Percentiles rank a stretch among this genome's conserved stretches.
phyloP scores from a whole-genome alignment of 2,797 vertebrate species.

The Hydrocynus forskahlii region DNA sequence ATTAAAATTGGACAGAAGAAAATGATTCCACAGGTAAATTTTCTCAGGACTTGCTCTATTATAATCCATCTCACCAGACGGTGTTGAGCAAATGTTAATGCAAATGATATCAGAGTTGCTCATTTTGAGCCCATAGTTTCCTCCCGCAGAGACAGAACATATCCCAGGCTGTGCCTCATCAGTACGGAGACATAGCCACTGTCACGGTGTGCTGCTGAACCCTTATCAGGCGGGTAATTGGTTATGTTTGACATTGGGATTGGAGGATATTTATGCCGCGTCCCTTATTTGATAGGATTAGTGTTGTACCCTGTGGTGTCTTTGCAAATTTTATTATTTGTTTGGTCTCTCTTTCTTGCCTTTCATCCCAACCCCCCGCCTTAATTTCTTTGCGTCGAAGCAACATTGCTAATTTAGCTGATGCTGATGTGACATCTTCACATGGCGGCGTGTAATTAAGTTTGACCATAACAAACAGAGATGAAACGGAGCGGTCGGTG shows the following conservation, averaged over 20 bases:
- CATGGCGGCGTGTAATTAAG: slow-evolving; percentile 61
- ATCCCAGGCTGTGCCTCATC: slow-evolving; percentile 47
- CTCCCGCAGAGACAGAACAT: slow-evolving; percentile 28
- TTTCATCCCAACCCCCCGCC: slow-evolving; percentile 6
- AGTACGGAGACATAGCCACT: slow-evolving; percentile 24
- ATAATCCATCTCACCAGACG: neutral
- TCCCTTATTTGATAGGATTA: slow-evolving; percentile 72
- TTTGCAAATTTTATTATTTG: slow-evolving; percentile 43
- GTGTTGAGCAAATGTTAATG: neutral
- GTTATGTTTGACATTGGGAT: slow-evolving; percentile 67
- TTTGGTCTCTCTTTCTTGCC: neutral
- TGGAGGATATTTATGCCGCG: slow-evolving; percentile 62
- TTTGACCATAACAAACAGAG: slow-evolving; percentile 53
- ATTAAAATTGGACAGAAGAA: neutral
- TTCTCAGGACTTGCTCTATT: neutral
- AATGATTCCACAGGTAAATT: neutral
- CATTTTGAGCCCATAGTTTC: neutral
- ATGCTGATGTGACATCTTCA: slow-evolving; percentile 41
- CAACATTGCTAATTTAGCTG: slow-evolving; percentile 48
- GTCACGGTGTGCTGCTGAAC: slow-evolving; percentile 54
- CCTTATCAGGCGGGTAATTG: slow-evolving; percentile 60
- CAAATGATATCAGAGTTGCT: neutral
- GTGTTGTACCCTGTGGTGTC: slow-evolving; percentile 56
- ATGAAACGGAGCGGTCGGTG: slow-evolving; percentile 56
- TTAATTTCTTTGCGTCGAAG: slow-evolving; percentile 52